Evolutionary conservation across 2,797 vertebrate species (phyloP), one percentile per base, ranked within the genome.

Genomic region (Platalea minor): DNA sequence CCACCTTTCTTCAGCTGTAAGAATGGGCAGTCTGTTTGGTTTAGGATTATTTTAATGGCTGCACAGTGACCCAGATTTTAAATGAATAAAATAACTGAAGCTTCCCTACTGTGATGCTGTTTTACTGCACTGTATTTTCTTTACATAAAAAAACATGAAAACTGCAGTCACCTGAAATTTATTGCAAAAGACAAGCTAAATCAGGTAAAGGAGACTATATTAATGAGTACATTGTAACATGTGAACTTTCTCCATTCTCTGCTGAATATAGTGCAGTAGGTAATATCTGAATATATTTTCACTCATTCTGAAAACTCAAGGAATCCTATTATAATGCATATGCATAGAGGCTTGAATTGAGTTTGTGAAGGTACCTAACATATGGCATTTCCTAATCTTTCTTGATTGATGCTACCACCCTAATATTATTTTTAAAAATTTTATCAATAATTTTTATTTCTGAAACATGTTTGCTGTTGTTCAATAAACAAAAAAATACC

Each of bases 1-100:
- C 24, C n/a, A 77, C 17, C 10, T 88, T 63, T 78, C 35, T 64
- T 88, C 39, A 41, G 14, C 63, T 64, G 4, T 60, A 56, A 84
- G 51, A 70, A 45, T 37, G 19, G 48, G 14, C 41, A 60, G 18
- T 73, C 41, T 82, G 1, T 77, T 91, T 89, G 48, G 12, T 43
- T 92, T 78, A 57, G 81, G 74, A 76, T 89, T 89, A 82, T 92
- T 89, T 75, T 82, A 78, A 85, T 78, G 61, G 26, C 67, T 85
- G n/a, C 78, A 29, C 84, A 91, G n/a, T 73, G 84, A 61, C 37
- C 6, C 45, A 76, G 53, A 50, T 85, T 92, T 77, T 68, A 72
- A 90, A 68, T 50, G 2, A 92, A n/a, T 87, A 35, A 61, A 69
- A 85, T 61, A 92, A n/a, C 13, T 61, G 46, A 69, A 41, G 33